Evolutionary conservation across 2,113 vertebrate genomes (phyloP), one percentile per base, ranked within the genome.

Genomic region (Bubalus kerabau): DNA sequence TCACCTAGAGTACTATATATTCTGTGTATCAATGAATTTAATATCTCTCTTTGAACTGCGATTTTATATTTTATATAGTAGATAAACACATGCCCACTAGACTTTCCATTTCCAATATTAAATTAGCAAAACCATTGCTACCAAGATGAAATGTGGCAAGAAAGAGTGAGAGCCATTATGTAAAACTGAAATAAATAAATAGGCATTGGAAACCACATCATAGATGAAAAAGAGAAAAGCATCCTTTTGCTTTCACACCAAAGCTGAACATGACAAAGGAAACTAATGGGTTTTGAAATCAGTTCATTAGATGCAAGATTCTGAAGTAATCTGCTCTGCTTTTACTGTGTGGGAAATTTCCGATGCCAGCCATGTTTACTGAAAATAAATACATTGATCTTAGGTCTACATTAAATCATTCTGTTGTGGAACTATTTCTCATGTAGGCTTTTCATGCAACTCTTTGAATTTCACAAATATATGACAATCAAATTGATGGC

Each of bases 61-160:
- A 32, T 94, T 97, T 96, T 80, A 60, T 94, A 87, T 90, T 52
- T 90, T 83, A 78, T 91, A 52, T 23, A 81, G 81, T n/a, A 80
- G 28, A 87, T 91, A 90, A 56, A 56, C 28, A 74, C 14, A 36
- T 28, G 50, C 12, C 57, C 91, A 21, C 48, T 91, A 71, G 6
- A 56, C 6, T 21, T 92, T 59, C 59, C 16, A 81, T 93, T 94
- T 88, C 30, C 85, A 87, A 90, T 32, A 96, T 57, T 91, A 92
- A 94, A 93, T 96, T 91, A 82, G 56, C n/a, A 86, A 98, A 96
- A 86, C 14, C 28, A 46, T 86, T 40, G 23, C 32, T 97, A 59
- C 57, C 43, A 90, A 97, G 89, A 80, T 46, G 40, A 97, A 90
- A 93, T 50, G 86, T 1, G 64, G 26, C 56, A 91, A 62, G 71